Base-by-base conservation (phyloP, 2,888 invertebrate species). In the Plagodis pulveraria region DNA sequence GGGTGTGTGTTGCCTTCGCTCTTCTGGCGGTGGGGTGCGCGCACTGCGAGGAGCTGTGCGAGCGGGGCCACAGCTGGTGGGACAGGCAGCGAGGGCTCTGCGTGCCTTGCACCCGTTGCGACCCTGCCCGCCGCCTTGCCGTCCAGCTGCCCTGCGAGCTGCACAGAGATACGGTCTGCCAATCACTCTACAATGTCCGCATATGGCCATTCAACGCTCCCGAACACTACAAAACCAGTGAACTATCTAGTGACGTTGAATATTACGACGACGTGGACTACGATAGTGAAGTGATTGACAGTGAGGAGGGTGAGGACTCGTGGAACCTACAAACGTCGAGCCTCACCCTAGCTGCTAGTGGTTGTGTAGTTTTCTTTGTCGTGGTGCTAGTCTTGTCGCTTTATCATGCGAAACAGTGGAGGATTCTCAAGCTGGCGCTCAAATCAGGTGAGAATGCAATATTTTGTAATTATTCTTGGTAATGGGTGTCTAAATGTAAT, bases 331-430 rank as follows among this genome's bases (percentile, higher is more conserved):
- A 96, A 79, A 95, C 95, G 57, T 94, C 95, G 50, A 95, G 95
- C 56, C 92, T 97, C 74, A 94, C 95, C 62, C 86, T 96, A 69
- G 96, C 96, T 50, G 95, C 96, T 41, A 94, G 95, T 80, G 95
- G 96, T 66, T 97, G 96, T 91, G 93, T 96, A 60, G 92, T 96
- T 79, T 97, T 97, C 93, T 96, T 97, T 92, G 91, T 96, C 73
- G 95, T 96, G 68, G 96, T 96, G 80, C 94, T 96, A 71, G 94
- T 95, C 76, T 95, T 96, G 81, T 95, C 96, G 70, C 87, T 96
- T 73, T 95, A 96, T 76, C 96, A 96, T 81, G 95, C 96, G 72
- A 94, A 95, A 77, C 96, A 96, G 83, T 97, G 96, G 96, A 94
- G 95, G 82, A 94, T 95, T 78, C 94, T 97, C 80, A 96, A 96